These are phyloP conservation scores for Aspidapion aeneum DNA, from an alignment of 2,888 invertebrate genomes.

Conservation along the genomic window DNA sequence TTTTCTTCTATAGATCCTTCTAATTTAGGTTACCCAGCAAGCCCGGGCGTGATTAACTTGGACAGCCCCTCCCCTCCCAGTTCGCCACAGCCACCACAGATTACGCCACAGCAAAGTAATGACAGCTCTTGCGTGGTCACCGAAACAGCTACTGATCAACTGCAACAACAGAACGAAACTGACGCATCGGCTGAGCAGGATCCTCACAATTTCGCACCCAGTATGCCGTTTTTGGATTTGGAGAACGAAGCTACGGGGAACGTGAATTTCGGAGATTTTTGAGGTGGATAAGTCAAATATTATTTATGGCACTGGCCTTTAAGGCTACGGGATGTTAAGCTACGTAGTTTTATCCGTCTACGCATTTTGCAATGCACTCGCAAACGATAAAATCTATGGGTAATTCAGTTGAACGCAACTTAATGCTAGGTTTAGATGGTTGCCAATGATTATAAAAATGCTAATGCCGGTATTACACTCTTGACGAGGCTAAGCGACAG, in stretches of 20 bases:
- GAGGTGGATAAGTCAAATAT: too few species aligned
- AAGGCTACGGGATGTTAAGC: too few species aligned
- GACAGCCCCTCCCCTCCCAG: conserved; percentile 62
- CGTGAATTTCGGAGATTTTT: neutral
- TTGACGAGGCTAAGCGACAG: too few species aligned
- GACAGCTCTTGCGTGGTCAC: conserved; percentile 39
- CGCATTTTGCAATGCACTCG: too few species aligned
- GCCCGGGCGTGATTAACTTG: conserved; percentile 59
- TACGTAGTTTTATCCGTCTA: too few species aligned
- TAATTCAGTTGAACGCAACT: too few species aligned
- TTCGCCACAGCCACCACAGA: conserved; percentile 34
- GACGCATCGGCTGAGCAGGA: too few species aligned
- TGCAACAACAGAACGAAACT: conserved; percentile 22
- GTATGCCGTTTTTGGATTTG: conserved; percentile 42
- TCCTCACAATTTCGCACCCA: conserved; percentile 27
- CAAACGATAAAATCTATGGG: too few species aligned
- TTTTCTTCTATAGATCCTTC: neutral
- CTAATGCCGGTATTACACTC: too few species aligned
- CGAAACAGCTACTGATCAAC: conserved; percentile 8
- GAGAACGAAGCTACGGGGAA: conserved; percentile 37
- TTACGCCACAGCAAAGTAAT: conserved; percentile 19
- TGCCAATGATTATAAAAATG: too few species aligned
- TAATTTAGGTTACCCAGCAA: conserved; percentile 50
- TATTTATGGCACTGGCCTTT: too few species aligned
- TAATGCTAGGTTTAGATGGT: too few species aligned